Base-by-base conservation (phyloP, 2,888 invertebrate genomes). In the Nebria salina region DNA sequence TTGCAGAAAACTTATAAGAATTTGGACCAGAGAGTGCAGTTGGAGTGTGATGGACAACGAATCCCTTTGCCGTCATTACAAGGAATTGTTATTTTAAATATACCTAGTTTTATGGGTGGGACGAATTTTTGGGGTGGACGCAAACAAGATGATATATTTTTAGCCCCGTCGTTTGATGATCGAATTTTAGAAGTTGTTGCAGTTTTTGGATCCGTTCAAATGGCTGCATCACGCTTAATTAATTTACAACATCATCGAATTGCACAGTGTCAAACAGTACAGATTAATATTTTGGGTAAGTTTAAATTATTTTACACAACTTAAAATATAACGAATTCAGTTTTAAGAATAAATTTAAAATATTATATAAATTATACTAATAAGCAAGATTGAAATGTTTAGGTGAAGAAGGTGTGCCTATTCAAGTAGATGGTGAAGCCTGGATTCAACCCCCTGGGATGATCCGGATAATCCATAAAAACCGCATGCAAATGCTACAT, bases 41-140 rank as follows among this genome's bases (percentile, higher is more conserved):
- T 98, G 26, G 98, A 98, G 89, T 98, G 98, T 87, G 98, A 99
- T 87, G 98, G 98, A 0, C 96, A 97, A 87, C 91, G 97, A 84
- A 98, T 99, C 85, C 98, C 98, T 0, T 90, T 99, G 66, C 98
- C 98, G 0, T 97, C 97, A 83, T 90, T 99, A 42, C 98, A 98
- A 89, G 98, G 98, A 66, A 98, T 98, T 86, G 98, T 98, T 34
- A 96, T 99, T 64, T 91, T 99, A 26, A 99, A 99, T 90, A 99
- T 99, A 88, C 96, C 96, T 82, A 98, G 98, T 86, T 98, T 98
- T 89, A 98, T 98, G 95, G 98, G 98, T 5, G 99, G 99, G 72
- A 97, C 98, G 43, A 98, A 98, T 89, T 99, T 99, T 89, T 99
- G 99, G 99, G 98, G 98, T 76, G 96, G 96, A 5, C 94, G 94